phyloP scores from a whole-genome alignment of 2,888 invertebrate genomes.

The Leptinotarsa tumamoca region DNA sequence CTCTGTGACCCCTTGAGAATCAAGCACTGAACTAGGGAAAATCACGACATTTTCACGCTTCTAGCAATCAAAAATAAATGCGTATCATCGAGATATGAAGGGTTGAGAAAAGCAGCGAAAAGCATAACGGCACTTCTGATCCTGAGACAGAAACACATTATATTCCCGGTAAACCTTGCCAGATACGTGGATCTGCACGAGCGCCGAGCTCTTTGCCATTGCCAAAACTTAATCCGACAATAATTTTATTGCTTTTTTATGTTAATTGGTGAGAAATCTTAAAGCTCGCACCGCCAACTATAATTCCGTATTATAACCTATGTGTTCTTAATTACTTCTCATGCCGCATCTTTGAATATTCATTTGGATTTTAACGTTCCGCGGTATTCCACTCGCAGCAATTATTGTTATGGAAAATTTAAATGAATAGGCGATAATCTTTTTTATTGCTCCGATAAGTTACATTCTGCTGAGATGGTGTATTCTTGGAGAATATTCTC shows the following conservation, averaged over 20 bases:
- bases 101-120: conserved; percentile 14
- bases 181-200: conserved; percentile 37
- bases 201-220: conserved; percentile 38
- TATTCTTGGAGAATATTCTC: neutral
- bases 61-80: conserved; percentile 12
- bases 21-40: neutral
- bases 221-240: conserved; percentile 51
- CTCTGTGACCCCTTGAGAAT: neutral
- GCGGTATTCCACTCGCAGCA: conserved; percentile 26
- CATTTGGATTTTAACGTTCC: conserved; percentile 45
- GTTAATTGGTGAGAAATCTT: conserved; percentile 52
- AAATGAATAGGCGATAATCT: conserved; percentile 49
- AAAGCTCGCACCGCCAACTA: conserved; percentile 47
- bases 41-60: conserved; percentile 4
- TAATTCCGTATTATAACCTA: conserved; percentile 62
- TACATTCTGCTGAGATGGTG: conserved; percentile 36
- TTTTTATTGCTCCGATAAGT: conserved; percentile 48
- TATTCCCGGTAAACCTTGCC: conserved; percentile 38
- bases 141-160: conserved; percentile 33
- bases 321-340: conserved; percentile 60
- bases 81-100: conserved; percentile 12
- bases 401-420: conserved; percentile 47
- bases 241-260: conserved; percentile 61
- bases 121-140: conserved; percentile 19
- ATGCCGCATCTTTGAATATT: conserved; percentile 49